phyloP scores from a whole-genome alignment of 2,113 vertebrate genomes.

The Empidonax traillii region DNA sequence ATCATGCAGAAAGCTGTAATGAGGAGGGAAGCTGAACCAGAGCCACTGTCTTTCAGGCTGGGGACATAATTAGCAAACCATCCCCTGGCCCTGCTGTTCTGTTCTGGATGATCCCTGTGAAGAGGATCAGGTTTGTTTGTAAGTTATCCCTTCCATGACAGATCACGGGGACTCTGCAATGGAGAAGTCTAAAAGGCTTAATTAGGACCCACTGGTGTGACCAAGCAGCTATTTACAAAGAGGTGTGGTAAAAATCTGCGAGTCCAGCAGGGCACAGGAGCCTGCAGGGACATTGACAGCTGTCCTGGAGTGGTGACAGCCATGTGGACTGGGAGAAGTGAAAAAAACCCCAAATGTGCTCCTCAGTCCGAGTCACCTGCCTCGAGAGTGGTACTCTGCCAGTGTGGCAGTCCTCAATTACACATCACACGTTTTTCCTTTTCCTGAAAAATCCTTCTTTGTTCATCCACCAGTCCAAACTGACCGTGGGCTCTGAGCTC shows the following conservation, averaged over 20 bases:
- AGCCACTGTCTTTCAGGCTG: not conserved
- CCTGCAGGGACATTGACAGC: not conserved
- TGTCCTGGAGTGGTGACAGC: not conserved
- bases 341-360: not conserved
- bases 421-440: rapidly evolving
- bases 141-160: not conserved
- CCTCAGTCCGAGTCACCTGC: not conserved
- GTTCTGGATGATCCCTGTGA: not conserved
- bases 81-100: not conserved
- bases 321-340: not conserved
- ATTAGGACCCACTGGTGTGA: not conserved
- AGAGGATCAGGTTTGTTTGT: not conserved
- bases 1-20: not conserved
- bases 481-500: not conserved
- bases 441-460: not conserved
- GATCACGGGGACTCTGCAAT: not conserved
- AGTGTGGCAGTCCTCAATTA: not conserved
- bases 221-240: not conserved
- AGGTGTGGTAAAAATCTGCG: not conserved
- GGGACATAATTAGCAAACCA: not conserved
- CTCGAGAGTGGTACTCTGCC: not conserved
- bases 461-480: rapidly evolving
- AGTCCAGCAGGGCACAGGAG: not conserved
- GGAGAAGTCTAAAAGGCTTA: not conserved
- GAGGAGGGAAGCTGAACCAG: not conserved